These are phyloP conservation scores for Nesidiocoris tenuis DNA, from an alignment of 2,888 invertebrate species.

Conservation along the genomic window DNA sequence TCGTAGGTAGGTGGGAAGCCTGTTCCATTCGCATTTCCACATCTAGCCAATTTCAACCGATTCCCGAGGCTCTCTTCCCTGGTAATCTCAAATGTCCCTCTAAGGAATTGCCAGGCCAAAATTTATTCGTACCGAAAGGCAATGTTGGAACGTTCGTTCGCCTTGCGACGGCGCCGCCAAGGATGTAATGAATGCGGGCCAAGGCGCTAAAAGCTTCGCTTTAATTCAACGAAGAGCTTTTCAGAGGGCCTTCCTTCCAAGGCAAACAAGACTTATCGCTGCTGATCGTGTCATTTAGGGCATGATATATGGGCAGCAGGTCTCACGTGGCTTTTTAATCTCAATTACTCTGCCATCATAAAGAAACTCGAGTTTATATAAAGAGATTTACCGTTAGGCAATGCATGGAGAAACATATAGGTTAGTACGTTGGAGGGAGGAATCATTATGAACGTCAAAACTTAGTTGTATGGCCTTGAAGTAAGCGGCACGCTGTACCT, in stretches of 20 bases:
- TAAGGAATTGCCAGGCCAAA: neutral
- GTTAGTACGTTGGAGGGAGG: no score
- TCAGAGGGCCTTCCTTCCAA: neutral
- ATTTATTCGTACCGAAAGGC: neutral
- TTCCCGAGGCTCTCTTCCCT: neutral
- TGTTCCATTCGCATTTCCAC: neutral
- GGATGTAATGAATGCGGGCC: neutral
- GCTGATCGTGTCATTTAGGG: neutral
- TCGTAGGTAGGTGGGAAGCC: neutral
- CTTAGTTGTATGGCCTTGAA: no score
- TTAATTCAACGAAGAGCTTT: constrained; percentile 33
- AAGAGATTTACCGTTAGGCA: no score
- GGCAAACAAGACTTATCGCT: neutral
- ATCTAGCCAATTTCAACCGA: neutral
- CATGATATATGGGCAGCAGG: neutral
- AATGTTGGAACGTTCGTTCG: neutral
- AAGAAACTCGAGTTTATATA: no score
- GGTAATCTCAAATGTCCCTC: neutral
- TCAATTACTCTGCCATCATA: neutral
- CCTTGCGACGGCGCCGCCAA: neutral
- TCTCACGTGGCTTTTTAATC: neutral
- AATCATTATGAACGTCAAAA: no score
- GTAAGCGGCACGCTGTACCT: no score
- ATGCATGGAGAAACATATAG: no score
- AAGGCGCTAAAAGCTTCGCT: constrained; percentile 16